phyloP scores from a whole-genome alignment of 1,140 invertebrate species.

The Lepidurus apus region DNA sequence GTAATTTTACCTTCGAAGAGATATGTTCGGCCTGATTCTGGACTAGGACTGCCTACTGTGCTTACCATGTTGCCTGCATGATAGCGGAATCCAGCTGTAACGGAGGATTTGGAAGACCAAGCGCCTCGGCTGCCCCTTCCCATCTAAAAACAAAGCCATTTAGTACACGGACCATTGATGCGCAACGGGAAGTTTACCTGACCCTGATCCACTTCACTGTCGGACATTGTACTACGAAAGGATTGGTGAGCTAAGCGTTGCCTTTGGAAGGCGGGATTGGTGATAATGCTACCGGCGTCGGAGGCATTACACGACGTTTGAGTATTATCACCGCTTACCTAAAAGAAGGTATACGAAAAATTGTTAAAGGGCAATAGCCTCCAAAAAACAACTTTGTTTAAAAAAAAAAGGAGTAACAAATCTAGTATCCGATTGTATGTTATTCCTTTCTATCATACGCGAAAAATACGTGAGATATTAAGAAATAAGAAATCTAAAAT shows the following conservation, averaged over 20 bases:
- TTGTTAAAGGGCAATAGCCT: no score
- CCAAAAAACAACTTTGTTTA: no score
- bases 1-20: constrained; percentile 66
- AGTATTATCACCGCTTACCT: constrained; percentile 34
- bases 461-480: no score
- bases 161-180: background rate
- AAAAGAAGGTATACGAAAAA: constrained; percentile 36
- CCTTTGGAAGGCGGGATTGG: constrained; percentile 61
- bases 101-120: constrained; percentile 86
- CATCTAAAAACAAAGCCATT: constrained; percentile 39
- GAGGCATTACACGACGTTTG: constrained; percentile 51
- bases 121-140: constrained; percentile 69
- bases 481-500: no score
- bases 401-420: no score
- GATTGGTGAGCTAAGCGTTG: constrained; percentile 50
- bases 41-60: constrained; percentile 69
- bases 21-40: constrained; percentile 79
- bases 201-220: constrained; percentile 79
- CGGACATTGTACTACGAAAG: constrained; percentile 82
- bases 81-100: constrained; percentile 81
- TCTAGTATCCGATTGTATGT: no score
- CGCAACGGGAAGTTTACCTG: constrained; percentile 15
- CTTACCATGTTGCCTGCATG: constrained; percentile 82
- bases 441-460: no score
- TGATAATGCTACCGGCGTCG: constrained; percentile 72